Evolutionary conservation across 1,140 invertebrate genomes (phyloP).

Genomic region (Thaumatotibia leucotreta): DNA sequence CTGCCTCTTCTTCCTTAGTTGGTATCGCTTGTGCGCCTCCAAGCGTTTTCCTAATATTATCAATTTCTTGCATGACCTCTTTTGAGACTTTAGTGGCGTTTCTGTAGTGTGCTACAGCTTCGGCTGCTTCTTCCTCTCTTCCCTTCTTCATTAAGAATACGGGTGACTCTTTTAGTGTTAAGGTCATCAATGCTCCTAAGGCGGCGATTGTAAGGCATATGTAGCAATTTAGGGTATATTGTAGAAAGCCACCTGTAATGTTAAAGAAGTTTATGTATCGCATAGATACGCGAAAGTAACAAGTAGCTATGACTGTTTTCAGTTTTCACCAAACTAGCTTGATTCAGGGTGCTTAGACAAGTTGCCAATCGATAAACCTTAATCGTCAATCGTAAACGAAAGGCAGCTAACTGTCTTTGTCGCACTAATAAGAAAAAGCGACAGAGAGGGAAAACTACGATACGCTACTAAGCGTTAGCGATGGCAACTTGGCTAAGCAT

Average conservation of each 20-base stretch:
- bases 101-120: conserved; percentile 41
- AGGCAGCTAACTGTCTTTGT: no score
- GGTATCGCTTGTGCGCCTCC: conserved; percentile 24
- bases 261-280: no score
- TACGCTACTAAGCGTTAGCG: no score
- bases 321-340: no score
- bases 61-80: conserved; percentile 35
- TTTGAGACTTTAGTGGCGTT: conserved; percentile 26
- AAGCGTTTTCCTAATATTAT: conserved; percentile 24
- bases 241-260: conserved; percentile 36
- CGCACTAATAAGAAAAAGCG: no score
- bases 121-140: conserved; percentile 34
- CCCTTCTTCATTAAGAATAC: conserved; percentile 39
- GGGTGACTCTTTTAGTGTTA: conserved; percentile 41
- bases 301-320: neutral
- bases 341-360: no score
- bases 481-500: no score
- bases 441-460: no score
- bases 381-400: no score
- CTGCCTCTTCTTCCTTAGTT: conserved; percentile 17
- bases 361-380: no score
- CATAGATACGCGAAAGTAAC: conserved; percentile 6
- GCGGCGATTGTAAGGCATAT: conserved; percentile 28
- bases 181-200: conserved; percentile 3
- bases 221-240: conserved; percentile 45